Evolutionary conservation across 2,888 invertebrate genomes (phyloP).

Genomic region (Galeopsomyia nigrocyanea): DNA sequence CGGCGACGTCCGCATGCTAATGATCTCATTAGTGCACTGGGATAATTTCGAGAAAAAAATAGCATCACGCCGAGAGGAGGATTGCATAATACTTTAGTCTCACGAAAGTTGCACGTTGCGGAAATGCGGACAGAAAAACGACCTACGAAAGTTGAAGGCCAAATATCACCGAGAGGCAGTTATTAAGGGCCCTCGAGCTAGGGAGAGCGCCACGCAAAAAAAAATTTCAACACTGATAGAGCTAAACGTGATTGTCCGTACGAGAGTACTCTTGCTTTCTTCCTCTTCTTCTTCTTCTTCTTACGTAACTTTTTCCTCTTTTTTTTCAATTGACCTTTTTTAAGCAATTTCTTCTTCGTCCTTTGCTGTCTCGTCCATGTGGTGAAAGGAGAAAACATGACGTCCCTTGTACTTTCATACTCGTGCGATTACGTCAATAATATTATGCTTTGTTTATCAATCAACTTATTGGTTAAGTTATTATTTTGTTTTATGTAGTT

Average conservation of each 20-base stretch:
- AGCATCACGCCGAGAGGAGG: too few relatives aligned
- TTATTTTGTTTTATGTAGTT: too few relatives aligned
- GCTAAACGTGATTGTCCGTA: too few relatives aligned
- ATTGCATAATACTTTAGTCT: not conserved
- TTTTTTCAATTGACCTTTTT: not conserved
- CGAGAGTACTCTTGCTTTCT: not conserved
- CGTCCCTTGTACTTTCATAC: too few relatives aligned
- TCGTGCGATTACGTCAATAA: too few relatives aligned
- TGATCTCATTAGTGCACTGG: conserved; percentile 27
- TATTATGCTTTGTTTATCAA: too few relatives aligned
- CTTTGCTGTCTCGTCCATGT: too few relatives aligned
- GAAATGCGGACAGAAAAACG: too few relatives aligned
- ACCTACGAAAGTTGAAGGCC: not conserved
- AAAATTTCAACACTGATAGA: not conserved
- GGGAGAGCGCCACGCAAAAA: not conserved
- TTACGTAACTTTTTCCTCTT: not conserved
- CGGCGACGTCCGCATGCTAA: conserved; percentile 7
- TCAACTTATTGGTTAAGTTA: too few relatives aligned
- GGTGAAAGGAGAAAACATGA: too few relatives aligned
- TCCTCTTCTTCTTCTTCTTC: not conserved
- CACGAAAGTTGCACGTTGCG: too few relatives aligned
- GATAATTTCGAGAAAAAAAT: too few relatives aligned
- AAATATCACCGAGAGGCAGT: not conserved
- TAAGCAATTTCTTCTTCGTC: not conserved
- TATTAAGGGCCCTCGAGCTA: conserved; percentile 9